phyloP scores from a whole-genome alignment of 2,888 invertebrate genomes.

The Euzophera pinguis region DNA sequence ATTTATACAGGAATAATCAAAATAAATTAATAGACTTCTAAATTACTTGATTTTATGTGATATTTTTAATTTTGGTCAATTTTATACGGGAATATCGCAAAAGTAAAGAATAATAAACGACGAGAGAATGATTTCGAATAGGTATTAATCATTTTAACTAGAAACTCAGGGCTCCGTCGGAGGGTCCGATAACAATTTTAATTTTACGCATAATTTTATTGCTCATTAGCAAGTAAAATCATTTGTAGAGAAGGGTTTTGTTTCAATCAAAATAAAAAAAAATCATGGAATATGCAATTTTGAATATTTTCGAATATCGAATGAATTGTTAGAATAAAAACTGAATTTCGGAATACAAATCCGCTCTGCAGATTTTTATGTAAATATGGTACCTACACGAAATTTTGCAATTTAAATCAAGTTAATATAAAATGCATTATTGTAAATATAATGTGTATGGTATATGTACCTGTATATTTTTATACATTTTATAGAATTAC shows the following conservation, averaged over 20 bases:
- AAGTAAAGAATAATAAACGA: conserved; percentile 9
- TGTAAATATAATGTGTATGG: too few species aligned
- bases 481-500: too few species aligned
- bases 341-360: too few species aligned
- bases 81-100: neutral
- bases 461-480: too few species aligned
- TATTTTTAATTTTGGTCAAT: too few species aligned
- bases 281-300: neutral
- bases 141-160: conserved; percentile 13
- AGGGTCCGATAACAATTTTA: conserved; percentile 31
- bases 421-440: too few species aligned
- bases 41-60: too few species aligned
- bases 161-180: conserved; percentile 15
- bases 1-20: too few species aligned
- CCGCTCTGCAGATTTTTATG: too few species aligned
- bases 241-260: conserved; percentile 21
- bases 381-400: too few species aligned
- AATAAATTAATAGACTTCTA: too few species aligned
- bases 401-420: too few species aligned
- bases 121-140: neutral
- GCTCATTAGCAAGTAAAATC: conserved; percentile 49
- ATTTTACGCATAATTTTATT: conserved; percentile 38
- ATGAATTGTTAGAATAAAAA: neutral
- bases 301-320: neutral
- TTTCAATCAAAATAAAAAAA: neutral